Conservation (phyloP, 2,113 vertebrate genomes). For the Brienomyrus brachyistius region DNA sequence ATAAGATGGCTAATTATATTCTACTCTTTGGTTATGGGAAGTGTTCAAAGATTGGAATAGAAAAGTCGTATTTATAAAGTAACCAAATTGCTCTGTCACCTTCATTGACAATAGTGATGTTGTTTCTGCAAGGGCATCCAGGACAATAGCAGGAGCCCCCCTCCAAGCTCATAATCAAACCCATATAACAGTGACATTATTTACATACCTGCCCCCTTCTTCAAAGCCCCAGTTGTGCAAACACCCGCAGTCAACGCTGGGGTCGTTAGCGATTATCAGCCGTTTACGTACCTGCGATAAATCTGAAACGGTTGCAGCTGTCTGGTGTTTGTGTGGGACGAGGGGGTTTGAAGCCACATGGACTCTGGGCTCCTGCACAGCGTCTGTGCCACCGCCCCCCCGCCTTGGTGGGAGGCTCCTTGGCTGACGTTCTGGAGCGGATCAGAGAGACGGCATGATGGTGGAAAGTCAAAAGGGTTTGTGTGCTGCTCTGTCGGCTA, state of each 20-base stretch:
- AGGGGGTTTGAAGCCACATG: not conserved
- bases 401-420: not conserved
- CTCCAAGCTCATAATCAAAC: not conserved
- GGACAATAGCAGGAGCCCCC: not conserved
- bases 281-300: constrained; percentile 11
- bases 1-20: not conserved
- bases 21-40: not conserved
- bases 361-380: not conserved
- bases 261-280: constrained; percentile 12
- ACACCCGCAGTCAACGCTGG: not conserved
- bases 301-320: constrained; percentile 15
- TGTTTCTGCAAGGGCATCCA: not conserved
- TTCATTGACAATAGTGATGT: not conserved
- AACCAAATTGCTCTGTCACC: not conserved
- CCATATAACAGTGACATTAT: constrained; percentile 7
- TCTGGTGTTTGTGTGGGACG: constrained; percentile 9
- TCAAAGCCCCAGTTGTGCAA: constrained; percentile 18
- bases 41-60: not conserved
- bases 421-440: not conserved
- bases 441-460: not conserved
- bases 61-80: not conserved
- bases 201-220: constrained; percentile 19
- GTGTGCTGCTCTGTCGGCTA: not conserved
- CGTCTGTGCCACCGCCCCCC: not conserved
- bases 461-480: not conserved